A percentile compares a stretch with the other conserved stretches of the same genome.
These are phyloP conservation scores for Zaprionus kolodkinae DNA, from an alignment of 1,140 invertebrate genomes.

Conservation along the genomic window DNA sequence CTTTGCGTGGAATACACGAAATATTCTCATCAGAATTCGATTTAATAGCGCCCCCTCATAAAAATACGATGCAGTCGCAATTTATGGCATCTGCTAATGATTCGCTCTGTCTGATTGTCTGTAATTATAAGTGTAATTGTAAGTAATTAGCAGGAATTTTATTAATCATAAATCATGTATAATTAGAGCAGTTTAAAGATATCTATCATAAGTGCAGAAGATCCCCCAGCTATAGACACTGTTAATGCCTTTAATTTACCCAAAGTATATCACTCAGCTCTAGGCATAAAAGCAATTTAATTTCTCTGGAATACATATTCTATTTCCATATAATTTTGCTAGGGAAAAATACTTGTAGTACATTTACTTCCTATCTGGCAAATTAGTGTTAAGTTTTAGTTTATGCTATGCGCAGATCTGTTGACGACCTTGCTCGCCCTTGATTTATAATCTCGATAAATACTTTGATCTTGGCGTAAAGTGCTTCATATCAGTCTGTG, in stretches of 20 bases:
- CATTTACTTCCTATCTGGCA: constrained; percentile 15
- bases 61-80: background rate
- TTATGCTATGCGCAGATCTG: constrained; percentile 23
- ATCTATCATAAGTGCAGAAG: background rate
- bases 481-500: constrained; percentile 61
- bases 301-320: background rate
- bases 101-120: background rate
- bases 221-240: background rate
- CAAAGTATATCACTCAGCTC: background rate
- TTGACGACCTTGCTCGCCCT: constrained; percentile 59
- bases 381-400: constrained; percentile 22
- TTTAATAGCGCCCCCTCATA: background rate
- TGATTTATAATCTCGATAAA: constrained; percentile 60
- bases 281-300: background rate
- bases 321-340: background rate
- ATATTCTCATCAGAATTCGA: constrained; percentile 1
- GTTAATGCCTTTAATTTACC: background rate
- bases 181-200: background rate
- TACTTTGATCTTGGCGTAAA: constrained; percentile 71
- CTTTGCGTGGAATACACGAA: background rate
- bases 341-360: constrained; percentile 7
- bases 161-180: background rate
- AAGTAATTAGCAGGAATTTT: constrained; percentile 1
- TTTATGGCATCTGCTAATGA: constrained; percentile 9
- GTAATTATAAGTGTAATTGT: constrained; percentile 11